A percentile compares a stretch with the other conserved stretches of the same genome.
These are phyloP conservation scores for Rhyacichthys aspro DNA, from an alignment of 2,797 vertebrate genomes.

Conservation along the genomic window DNA sequence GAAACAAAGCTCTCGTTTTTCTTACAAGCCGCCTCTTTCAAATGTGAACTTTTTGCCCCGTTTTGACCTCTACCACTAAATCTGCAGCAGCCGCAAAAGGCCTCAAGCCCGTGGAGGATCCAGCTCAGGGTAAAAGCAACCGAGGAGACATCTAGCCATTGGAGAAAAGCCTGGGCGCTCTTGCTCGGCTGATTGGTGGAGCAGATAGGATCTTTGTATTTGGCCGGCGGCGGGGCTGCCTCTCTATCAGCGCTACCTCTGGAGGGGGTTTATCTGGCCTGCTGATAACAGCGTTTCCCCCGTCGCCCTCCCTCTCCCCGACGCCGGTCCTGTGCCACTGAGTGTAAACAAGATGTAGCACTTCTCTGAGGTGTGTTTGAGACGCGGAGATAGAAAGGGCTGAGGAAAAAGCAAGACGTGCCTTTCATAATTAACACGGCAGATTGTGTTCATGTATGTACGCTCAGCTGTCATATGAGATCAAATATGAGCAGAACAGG, in stretches of 20 bases:
- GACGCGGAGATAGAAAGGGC: neutral
- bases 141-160: constrained; percentile 49
- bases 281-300: constrained; percentile 81
- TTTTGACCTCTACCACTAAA: constrained; percentile 22
- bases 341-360: constrained; percentile 70
- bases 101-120: constrained; percentile 36
- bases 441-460: neutral
- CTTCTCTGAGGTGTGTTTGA: constrained; percentile 30
- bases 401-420: constrained; percentile 6
- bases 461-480: too few species aligned
- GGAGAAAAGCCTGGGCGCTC: constrained; percentile 57
- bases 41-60: constrained; percentile 5
- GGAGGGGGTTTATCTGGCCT: constrained; percentile 79
- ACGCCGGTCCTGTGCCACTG: constrained; percentile 52
- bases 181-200: constrained; percentile 68
- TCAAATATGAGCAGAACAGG: too few species aligned
- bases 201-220: constrained; percentile 84
- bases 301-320: constrained; percentile 42
- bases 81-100: constrained; percentile 15
- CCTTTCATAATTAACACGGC: neutral
- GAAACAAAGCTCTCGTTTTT: constrained; percentile 11
- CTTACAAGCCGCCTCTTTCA: constrained; percentile 17
- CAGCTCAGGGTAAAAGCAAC: constrained; percentile 20
- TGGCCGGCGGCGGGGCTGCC: constrained; percentile 75
- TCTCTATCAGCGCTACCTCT: constrained; percentile 76